Conservation (phyloP, 2,797 vertebrate species). For the Falco naumanni region DNA sequence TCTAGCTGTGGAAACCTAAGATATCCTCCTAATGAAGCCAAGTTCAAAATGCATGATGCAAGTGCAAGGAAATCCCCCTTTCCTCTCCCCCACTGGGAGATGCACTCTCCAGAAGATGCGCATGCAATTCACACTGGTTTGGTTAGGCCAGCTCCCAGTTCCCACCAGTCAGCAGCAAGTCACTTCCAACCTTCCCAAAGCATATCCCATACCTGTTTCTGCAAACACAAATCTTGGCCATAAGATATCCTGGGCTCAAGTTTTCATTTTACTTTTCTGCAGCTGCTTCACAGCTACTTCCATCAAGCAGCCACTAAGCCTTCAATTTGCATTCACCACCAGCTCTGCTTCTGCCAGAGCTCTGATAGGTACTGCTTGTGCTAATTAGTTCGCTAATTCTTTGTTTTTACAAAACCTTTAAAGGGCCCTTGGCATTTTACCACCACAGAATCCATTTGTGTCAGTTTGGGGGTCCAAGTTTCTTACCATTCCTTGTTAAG, state of each 20-base stretch:
- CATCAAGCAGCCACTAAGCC: not conserved
- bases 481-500: not conserved
- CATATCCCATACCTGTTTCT: not conserved
- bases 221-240: not conserved
- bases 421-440: not conserved
- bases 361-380: not conserved
- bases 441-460: not conserved
- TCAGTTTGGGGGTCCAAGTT: not conserved
- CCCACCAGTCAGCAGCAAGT: not conserved
- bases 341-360: not conserved
- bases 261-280: not conserved
- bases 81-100: not conserved
- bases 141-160: not conserved
- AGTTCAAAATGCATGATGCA: not conserved
- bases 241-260: fast-evolving
- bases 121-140: not conserved
- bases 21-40: not conserved
- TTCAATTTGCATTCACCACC: not conserved
- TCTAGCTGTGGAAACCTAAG: not conserved
- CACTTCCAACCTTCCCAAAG: not conserved
- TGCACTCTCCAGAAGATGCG: fast-evolving
- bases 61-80: not conserved
- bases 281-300: not conserved
- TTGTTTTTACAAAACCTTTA: not conserved
- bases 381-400: conserved; percentile 11